A percentile compares a stretch with the other conserved stretches of the same genome.
Evolutionary conservation across 1,140 invertebrate species (phyloP).

Genomic region (Druon quercuslanigerum): DNA sequence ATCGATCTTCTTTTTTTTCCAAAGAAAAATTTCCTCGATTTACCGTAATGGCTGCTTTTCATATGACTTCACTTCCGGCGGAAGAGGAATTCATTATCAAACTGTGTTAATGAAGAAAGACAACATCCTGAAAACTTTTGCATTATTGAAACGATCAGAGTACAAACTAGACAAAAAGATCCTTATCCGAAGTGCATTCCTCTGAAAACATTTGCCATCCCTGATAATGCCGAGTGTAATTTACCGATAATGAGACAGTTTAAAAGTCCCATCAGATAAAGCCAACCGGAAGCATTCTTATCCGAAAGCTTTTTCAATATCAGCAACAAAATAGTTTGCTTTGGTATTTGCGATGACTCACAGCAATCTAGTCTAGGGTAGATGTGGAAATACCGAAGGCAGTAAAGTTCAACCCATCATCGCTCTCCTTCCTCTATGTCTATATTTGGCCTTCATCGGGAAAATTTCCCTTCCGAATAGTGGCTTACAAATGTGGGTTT

Average conservation of each 20-base stretch:
- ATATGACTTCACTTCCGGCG: no score
- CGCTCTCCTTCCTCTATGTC: neutral
- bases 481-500: constrained; percentile 5
- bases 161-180: neutral
- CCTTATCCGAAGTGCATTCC: neutral
- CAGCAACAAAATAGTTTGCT: constrained; percentile 3
- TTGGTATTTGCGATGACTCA: constrained; percentile 21
- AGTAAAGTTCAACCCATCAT: neutral
- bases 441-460: neutral
- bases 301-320: constrained; percentile 28
- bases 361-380: no score
- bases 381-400: neutral
- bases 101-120: neutral
- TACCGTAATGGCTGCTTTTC: no score
- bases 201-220: neutral
- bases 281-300: constrained; percentile 13
- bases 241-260: constrained; percentile 16
- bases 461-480: neutral
- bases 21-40: neutral
- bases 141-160: neutral
- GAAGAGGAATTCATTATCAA: no score
- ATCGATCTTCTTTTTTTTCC: neutral
- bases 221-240: constrained; percentile 8
- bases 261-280: constrained; percentile 15
- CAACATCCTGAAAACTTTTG: constrained; percentile 5